Percentiles rank a stretch among this genome's conserved stretches.
Evolutionary conservation across 2,113 vertebrate species (phyloP).

Genomic region (Aegithalos caudatus): DNA sequence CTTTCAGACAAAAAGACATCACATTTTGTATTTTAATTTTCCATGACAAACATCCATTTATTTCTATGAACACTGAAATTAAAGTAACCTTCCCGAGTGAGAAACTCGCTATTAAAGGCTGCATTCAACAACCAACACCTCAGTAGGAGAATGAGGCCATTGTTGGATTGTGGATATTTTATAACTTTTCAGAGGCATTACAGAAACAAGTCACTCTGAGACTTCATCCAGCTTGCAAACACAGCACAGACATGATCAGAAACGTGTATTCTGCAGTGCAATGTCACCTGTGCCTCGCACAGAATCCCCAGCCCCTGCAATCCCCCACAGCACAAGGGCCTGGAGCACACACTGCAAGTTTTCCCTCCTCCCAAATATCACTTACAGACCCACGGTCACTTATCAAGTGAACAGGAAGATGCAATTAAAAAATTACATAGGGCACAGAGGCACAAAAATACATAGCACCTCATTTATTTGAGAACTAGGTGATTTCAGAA

Average conservation of each 20-base stretch:
- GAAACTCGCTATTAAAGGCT: slow-evolving; percentile 62
- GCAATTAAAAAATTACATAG: neutral
- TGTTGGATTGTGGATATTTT: slow-evolving; percentile 58
- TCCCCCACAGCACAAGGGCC: neutral
- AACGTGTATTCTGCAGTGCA: neutral
- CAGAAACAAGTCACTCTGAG: slow-evolving; percentile 54
- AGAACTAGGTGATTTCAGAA: neutral
- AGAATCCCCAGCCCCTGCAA: neutral
- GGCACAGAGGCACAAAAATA: neutral
- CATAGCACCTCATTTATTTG: neutral
- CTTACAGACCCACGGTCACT: neutral
- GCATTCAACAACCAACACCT: slow-evolving; percentile 74
- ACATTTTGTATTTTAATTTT: slow-evolving; percentile 61
- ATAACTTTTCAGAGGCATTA: slow-evolving; percentile 57
- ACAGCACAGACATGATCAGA: neutral
- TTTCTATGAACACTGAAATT: slow-evolving; percentile 59
- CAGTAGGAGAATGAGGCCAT: slow-evolving; percentile 55
- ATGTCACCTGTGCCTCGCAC: neutral
- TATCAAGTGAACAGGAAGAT: neutral
- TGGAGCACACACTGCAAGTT: neutral
- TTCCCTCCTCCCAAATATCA: neutral
- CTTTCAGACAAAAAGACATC: slow-evolving; percentile 62
- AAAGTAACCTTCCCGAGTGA: slow-evolving; percentile 58
- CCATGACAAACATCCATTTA: slow-evolving; percentile 60
- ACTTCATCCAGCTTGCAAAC: slow-evolving; percentile 5